Evolutionary conservation across 2,888 invertebrate species (phyloP).

Genomic region (Fragum fragum): DNA sequence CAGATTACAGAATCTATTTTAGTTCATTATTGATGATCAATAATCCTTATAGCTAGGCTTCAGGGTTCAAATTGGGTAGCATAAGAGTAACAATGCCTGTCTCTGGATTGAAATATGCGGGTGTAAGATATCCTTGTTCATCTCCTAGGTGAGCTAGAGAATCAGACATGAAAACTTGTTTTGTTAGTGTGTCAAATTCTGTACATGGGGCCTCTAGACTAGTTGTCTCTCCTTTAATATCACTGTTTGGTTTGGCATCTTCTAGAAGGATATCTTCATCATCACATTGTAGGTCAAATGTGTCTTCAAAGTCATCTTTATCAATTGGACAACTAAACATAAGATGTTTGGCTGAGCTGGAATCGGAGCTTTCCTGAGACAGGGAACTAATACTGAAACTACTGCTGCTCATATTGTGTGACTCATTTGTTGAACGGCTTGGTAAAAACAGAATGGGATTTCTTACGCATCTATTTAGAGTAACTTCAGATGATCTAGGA

Average conservation of each 20-base stretch:
- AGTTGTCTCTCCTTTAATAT: background rate
- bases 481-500: background rate
- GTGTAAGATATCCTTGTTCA: constrained; percentile 54
- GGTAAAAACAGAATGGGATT: constrained; percentile 53
- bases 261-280: constrained; percentile 12
- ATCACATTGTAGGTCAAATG: constrained; percentile 22
- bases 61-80: constrained; percentile 32
- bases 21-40: too few relatives aligned
- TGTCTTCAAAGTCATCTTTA: constrained; percentile 22
- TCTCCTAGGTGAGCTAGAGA: constrained; percentile 38
- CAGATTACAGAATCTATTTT: too few relatives aligned
- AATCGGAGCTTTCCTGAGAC: constrained; percentile 50
- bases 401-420: background rate
- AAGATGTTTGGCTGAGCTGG: constrained; percentile 31
- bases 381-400: constrained; percentile 13
- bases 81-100: constrained; percentile 62
- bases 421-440: constrained; percentile 20
- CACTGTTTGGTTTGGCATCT: background rate
- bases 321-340: constrained; percentile 57
- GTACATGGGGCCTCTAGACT: background rate
- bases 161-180: constrained; percentile 29
- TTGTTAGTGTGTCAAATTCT: constrained; percentile 14
- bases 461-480: background rate
- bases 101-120: constrained; percentile 62
- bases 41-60: background rate